A percentile compares a stretch with the other conserved stretches of the same genome.
These are phyloP conservation scores for Diorhabda sublineata DNA, from an alignment of 1,140 invertebrate genomes.

Conservation along the genomic window DNA sequence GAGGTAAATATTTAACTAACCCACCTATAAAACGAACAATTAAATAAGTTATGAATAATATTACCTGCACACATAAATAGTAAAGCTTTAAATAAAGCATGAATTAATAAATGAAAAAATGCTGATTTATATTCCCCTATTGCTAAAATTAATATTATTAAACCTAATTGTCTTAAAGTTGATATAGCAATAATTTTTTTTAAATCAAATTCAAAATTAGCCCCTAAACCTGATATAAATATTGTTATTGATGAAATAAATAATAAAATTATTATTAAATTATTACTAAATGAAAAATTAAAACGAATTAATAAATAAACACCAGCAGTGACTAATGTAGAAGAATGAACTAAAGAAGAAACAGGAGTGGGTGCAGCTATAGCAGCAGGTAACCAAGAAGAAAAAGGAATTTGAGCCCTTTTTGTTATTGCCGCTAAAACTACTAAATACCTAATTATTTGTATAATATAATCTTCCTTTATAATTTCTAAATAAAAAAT, in stretches of 20 bases:
- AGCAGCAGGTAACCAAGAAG: constrained; percentile 62
- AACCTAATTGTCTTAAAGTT: constrained; percentile 64
- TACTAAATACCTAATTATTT: constrained; percentile 50
- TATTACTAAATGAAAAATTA: constrained; percentile 47
- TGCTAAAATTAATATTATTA: constrained; percentile 59
- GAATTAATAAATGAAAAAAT: constrained; percentile 60
- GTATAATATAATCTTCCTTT: constrained; percentile 46
- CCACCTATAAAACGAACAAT: constrained; percentile 34
- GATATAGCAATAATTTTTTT: constrained; percentile 71
- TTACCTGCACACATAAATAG: constrained; percentile 58
- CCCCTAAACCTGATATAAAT: constrained; percentile 56
- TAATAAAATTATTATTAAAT: constrained; percentile 31
- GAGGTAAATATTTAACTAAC: constrained; percentile 62
- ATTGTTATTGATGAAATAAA: constrained; percentile 54
- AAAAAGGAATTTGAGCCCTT: constrained; percentile 71
- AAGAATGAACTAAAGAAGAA: constrained; percentile 70
- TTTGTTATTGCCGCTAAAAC: constrained; percentile 61
- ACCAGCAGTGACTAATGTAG: constrained; percentile 67
- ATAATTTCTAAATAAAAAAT: constrained; percentile 51
- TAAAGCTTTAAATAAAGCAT: constrained; percentile 63
- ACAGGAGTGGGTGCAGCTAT: constrained; percentile 67
- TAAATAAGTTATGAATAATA: too few species aligned
- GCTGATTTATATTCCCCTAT: constrained; percentile 49
- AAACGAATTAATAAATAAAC: constrained; percentile 68
- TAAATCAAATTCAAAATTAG: constrained; percentile 62